These are phyloP conservation scores for Chelonus formosanus DNA, from an alignment of 2,888 invertebrate genomes.

Conservation along the genomic window DNA sequence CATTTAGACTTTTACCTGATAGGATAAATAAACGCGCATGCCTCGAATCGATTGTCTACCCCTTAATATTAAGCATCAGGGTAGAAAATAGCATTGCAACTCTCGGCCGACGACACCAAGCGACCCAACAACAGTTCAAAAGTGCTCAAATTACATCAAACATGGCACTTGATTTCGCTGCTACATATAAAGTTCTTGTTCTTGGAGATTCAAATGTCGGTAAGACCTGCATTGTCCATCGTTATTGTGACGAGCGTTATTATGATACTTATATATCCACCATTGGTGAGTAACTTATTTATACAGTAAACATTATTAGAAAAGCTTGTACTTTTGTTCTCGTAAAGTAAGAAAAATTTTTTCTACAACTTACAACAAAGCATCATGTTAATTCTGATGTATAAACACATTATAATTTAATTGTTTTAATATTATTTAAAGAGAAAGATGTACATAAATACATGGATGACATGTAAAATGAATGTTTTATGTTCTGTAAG, in stretches of 20 bases:
- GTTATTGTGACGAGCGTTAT: conserved; percentile 89
- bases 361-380: too few species aligned
- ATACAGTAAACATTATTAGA: not conserved
- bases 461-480: too few species aligned
- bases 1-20: not conserved
- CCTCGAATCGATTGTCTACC: conserved; percentile 55
- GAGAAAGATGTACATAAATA: too few species aligned
- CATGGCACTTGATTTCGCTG: conserved; percentile 87
- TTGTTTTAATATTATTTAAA: not conserved
- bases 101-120: conserved; percentile 54
- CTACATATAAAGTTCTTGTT: conserved; percentile 87
- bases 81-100: conserved; percentile 31
- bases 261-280: conserved; percentile 92
- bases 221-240: conserved; percentile 89
- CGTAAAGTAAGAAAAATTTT: not conserved
- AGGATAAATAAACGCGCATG: conserved; percentile 50
- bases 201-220: conserved; percentile 90
- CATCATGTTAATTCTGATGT: too few species aligned
- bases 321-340: too few species aligned
- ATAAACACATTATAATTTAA: too few species aligned
- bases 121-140: conserved; percentile 56
- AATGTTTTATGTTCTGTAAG: not conserved
- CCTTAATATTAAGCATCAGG: conserved; percentile 31
- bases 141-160: conserved; percentile 44
- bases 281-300: conserved; percentile 74